Conservation (phyloP, 2,113 vertebrate genomes). For the Vidua chalybeata region DNA sequence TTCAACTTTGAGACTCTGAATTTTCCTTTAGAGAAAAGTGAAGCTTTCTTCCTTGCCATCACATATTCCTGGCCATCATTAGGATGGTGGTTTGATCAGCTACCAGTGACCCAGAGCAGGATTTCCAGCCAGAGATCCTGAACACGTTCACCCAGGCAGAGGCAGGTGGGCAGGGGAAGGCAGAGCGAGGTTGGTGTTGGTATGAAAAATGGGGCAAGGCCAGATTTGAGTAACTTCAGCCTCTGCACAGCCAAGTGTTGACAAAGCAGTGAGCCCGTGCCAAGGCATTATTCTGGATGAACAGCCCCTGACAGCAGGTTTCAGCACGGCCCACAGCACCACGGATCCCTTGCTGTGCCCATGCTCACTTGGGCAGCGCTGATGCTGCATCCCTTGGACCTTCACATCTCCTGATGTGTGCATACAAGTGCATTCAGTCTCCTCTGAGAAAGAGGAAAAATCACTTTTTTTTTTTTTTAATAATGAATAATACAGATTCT, state of each 20-base stretch:
- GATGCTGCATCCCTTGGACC: neutral
- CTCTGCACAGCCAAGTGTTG: neutral
- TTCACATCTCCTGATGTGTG: neutral
- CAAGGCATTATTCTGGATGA: constrained; percentile 6
- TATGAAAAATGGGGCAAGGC: constrained; percentile 5
- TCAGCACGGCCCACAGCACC: neutral
- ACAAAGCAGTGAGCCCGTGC: neutral
- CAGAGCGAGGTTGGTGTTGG: neutral
- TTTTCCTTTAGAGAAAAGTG: neutral
- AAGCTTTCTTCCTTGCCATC: neutral
- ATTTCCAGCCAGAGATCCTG: neutral
- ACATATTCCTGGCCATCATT: neutral
- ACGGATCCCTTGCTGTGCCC: neutral
- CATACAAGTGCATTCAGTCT: neutral
- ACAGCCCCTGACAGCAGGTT: neutral
- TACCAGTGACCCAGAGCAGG: neutral
- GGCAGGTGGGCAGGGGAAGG: neutral
- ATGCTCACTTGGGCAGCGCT: neutral
- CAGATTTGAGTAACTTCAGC: neutral
- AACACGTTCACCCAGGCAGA: accelerated
- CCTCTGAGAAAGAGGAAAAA: neutral
- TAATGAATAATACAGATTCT: neutral
- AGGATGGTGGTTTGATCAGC: neutral
- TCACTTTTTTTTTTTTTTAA: neutral
- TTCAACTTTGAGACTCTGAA: neutral